A percentile compares a stretch with the other conserved stretches of the same genome.
Evolutionary conservation across 2,888 invertebrate genomes (phyloP).

Genomic region (Morpho helenor): DNA sequence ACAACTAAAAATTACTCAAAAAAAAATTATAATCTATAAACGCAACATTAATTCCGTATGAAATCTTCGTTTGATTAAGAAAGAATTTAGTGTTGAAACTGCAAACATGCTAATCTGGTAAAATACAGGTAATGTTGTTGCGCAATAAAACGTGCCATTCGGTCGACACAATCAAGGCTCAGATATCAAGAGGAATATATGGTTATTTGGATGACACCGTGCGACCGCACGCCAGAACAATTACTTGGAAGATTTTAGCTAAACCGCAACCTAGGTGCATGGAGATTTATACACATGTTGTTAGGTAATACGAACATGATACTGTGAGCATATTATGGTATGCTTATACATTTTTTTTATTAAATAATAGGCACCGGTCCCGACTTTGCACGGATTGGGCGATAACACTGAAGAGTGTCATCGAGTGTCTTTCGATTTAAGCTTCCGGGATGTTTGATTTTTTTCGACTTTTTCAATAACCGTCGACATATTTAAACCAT

Average conservation of each 20-base stretch:
- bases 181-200: constrained; percentile 55
- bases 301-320: constrained; percentile 22
- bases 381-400: too few relatives aligned
- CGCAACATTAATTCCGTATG: constrained; percentile 22
- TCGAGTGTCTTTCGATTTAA: too few relatives aligned
- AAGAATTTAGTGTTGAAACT: constrained; percentile 34
- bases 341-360: neutral
- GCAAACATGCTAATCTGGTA: constrained; percentile 31
- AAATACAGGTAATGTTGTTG: constrained; percentile 23
- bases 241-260: constrained; percentile 56
- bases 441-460: too few relatives aligned
- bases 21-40: constrained; percentile 17
- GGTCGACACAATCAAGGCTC: constrained; percentile 53
- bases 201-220: constrained; percentile 63
- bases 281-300: constrained; percentile 17
- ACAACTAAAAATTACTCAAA: neutral
- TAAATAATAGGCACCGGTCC: too few relatives aligned
- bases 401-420: too few relatives aligned
- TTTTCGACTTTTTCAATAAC: too few relatives aligned
- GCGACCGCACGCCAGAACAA: constrained; percentile 68
- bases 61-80: constrained; percentile 32
- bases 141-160: constrained; percentile 35
- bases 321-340: constrained; percentile 8
- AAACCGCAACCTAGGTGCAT: constrained; percentile 51
- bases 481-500: too few relatives aligned